phyloP scores from a whole-genome alignment of 2,888 invertebrate species.

The Phortica magna region DNA sequence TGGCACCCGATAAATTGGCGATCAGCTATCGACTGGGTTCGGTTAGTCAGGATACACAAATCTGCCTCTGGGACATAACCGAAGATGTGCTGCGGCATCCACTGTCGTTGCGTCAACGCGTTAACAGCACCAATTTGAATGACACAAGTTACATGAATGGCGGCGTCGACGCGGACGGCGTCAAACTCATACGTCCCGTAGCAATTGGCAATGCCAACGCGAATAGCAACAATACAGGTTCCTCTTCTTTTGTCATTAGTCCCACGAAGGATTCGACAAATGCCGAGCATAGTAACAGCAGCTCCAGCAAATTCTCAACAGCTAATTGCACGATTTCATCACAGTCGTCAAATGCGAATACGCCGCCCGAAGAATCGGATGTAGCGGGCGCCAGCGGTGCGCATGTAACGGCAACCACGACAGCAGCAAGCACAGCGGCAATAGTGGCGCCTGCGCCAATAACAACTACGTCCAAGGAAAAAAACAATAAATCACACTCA shows the following conservation, averaged over 20 bases:
- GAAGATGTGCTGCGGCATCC: slow-evolving; percentile 94
- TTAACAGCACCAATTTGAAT: slow-evolving; percentile 70
- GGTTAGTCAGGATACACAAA: slow-evolving; percentile 97
- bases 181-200: slow-evolving; percentile 76
- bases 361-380: slow-evolving; percentile 69
- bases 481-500: slow-evolving; percentile 61
- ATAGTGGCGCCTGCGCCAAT: slow-evolving; percentile 45
- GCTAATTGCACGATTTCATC: slow-evolving; percentile 78
- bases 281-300: slow-evolving; percentile 75
- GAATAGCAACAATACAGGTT: slow-evolving; percentile 43
- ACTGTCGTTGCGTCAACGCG: slow-evolving; percentile 74
- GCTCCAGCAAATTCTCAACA: slow-evolving; percentile 78
- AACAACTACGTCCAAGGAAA: slow-evolving; percentile 44
- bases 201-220: slow-evolving; percentile 66
- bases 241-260: slow-evolving; percentile 61
- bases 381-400: slow-evolving; percentile 39
- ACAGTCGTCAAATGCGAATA: slow-evolving; percentile 74
- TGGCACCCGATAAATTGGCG: slow-evolving; percentile 78
- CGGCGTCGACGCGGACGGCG: slow-evolving; percentile 71
- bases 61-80: slow-evolving; percentile 99
- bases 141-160: slow-evolving; percentile 74
- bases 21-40: slow-evolving; percentile 93
- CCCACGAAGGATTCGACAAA: slow-evolving; percentile 63
- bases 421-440: slow-evolving; percentile 41
- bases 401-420: slow-evolving; percentile 44